phyloP scores from a whole-genome alignment of 2,797 vertebrate genomes.

The Miichthys miiuy region DNA sequence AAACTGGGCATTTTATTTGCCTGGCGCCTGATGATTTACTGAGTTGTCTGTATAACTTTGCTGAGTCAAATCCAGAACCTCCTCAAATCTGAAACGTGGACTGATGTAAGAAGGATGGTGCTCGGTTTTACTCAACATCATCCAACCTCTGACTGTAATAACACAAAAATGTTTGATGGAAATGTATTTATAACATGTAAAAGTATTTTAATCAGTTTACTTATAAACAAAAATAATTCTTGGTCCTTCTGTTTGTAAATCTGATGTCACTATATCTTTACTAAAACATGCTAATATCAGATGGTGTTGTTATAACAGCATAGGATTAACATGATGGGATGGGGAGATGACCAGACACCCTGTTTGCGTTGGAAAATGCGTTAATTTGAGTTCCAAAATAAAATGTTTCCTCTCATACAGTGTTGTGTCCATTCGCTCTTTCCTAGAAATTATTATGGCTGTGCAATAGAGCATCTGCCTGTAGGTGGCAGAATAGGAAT shows the following conservation, averaged over 20 bases:
- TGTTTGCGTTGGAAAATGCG: conserved; percentile 22
- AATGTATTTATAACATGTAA: not conserved
- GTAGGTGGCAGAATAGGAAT: conserved; percentile 61
- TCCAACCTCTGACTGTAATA: not conserved
- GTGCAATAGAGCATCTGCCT: conserved; percentile 25
- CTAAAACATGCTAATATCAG: not conserved
- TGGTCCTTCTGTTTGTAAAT: not conserved
- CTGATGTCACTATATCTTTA: not conserved
- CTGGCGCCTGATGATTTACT: not conserved
- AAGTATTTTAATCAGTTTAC: not conserved
- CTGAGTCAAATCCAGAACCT: not conserved
- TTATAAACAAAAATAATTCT: not conserved
- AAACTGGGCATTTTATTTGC: not conserved
- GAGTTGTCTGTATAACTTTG: not conserved
- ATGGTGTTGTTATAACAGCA: not conserved
- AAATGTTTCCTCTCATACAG: conserved; percentile 20
- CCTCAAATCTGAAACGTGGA: not conserved
- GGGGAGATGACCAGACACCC: not conserved
- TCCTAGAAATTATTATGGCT: not conserved
- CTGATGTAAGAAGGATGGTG: not conserved
- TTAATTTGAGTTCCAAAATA: conserved; percentile 5
- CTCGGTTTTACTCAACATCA: not conserved
- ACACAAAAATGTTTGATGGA: not conserved
- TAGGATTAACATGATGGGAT: not conserved
- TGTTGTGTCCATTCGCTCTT: not conserved